A percentile compares a stretch with the other conserved stretches of the same genome.
Evolutionary conservation across 2,113 vertebrate genomes (phyloP).

Genomic region (Pomatostomus ruficeps): DNA sequence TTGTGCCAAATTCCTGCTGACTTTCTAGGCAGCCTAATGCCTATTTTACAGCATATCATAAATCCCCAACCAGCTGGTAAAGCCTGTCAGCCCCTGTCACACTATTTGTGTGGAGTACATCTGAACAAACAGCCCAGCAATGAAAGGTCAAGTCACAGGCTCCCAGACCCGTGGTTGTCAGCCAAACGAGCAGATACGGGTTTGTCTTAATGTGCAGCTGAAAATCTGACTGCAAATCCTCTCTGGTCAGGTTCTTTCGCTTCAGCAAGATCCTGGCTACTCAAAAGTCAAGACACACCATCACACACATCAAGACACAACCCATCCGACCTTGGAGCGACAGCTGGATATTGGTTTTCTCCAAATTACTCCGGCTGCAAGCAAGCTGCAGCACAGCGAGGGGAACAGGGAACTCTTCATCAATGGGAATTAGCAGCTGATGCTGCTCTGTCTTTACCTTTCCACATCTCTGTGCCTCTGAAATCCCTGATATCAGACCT

Average conservation of each 20-base stretch:
- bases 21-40: not conserved
- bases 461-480: not conserved
- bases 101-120: not conserved
- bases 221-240: not conserved
- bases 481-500: not conserved
- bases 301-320: not conserved
- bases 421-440: not conserved
- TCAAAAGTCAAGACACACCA: not conserved
- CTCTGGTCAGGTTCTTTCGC: not conserved
- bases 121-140: not conserved
- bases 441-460: not conserved
- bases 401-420: not conserved
- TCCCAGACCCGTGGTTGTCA: not conserved
- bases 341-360: conserved; percentile 14
- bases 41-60: not conserved
- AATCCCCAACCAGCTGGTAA: not conserved
- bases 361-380: not conserved
- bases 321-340: not conserved
- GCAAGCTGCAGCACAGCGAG: not conserved
- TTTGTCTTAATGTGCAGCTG: not conserved
- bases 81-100: not conserved
- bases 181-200: not conserved
- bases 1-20: not conserved
- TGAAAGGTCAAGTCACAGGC: not conserved
- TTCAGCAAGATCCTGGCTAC: not conserved